Evolutionary conservation across 1,140 invertebrate genomes (phyloP).

Genomic region (Parasteatoda tepidariorum): DNA sequence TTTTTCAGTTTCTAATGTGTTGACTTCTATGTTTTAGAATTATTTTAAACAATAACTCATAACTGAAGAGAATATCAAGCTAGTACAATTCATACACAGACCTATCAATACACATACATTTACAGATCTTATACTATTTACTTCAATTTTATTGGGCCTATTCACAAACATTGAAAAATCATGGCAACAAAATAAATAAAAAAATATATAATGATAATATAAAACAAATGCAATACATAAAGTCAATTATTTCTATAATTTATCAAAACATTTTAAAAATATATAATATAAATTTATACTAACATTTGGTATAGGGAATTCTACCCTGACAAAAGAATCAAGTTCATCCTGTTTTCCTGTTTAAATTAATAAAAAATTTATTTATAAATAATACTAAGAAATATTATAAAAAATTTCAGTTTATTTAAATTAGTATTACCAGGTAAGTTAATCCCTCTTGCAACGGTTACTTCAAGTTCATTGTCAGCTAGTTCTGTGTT

Average conservation of each 20-base stretch:
- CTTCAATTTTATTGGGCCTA: too few relatives aligned
- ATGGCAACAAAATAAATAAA: too few relatives aligned
- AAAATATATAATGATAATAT: too few relatives aligned
- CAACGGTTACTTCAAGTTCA: conserved; percentile 87
- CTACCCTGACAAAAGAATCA: conserved; percentile 93
- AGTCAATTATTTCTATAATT: not conserved
- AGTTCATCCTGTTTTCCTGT: conserved; percentile 86
- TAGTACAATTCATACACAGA: too few relatives aligned
- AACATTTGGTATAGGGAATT: conserved; percentile 81
- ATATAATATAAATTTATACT: not conserved
- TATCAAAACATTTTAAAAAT: not conserved
- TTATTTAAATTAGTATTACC: conserved; percentile 18
- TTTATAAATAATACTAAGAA: not conserved
- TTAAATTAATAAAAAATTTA: conserved; percentile 29
- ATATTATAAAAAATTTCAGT: not conserved
- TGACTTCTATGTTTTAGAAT: too few relatives aligned
- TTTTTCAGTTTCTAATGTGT: too few relatives aligned
- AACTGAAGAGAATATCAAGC: too few relatives aligned
- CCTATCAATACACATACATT: too few relatives aligned
- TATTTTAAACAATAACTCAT: too few relatives aligned
- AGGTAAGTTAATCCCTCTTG: conserved; percentile 88
- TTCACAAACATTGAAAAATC: too few relatives aligned
- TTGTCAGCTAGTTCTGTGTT: conserved; percentile 92
- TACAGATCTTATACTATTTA: too few relatives aligned
- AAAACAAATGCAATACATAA: too few relatives aligned